phyloP scores from a whole-genome alignment of 2,797 vertebrate species.

The Ispidina lecontei region DNA sequence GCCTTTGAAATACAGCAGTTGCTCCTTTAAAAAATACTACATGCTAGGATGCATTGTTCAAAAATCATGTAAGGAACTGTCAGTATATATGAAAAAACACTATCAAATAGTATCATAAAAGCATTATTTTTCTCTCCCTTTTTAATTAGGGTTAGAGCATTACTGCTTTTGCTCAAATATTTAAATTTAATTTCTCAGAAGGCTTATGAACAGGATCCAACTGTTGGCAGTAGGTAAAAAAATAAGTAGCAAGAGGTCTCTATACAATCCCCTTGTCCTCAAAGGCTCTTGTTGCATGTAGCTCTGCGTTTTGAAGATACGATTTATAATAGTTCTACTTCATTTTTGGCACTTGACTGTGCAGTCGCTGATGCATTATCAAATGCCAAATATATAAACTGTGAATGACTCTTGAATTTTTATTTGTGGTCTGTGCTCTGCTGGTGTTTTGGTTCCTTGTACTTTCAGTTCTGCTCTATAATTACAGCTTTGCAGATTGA shows the following conservation, averaged over 20 bases:
- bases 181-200: background rate
- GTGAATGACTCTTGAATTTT: constrained; percentile 50
- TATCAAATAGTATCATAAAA: background rate
- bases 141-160: background rate
- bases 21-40: background rate
- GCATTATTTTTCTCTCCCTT: background rate
- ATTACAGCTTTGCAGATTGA: constrained; percentile 49
- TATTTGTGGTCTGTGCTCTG: constrained; percentile 47
- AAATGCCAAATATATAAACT: constrained; percentile 33
- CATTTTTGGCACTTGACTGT: constrained; percentile 24
- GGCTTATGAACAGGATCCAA: background rate
- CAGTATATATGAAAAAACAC: background rate
- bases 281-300: background rate
- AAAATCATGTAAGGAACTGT: background rate
- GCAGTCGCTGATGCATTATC: constrained; percentile 15
- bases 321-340: constrained; percentile 4
- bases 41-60: background rate
- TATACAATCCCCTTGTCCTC: background rate
- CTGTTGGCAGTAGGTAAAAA: background rate
- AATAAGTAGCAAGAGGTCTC: background rate
- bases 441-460: constrained; percentile 33
- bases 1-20: background rate
- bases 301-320: background rate
- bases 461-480: constrained; percentile 32
- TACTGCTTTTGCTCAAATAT: background rate